phyloP scores from a whole-genome alignment of 2,797 vertebrate species.

The Cirrhinus molitorella region DNA sequence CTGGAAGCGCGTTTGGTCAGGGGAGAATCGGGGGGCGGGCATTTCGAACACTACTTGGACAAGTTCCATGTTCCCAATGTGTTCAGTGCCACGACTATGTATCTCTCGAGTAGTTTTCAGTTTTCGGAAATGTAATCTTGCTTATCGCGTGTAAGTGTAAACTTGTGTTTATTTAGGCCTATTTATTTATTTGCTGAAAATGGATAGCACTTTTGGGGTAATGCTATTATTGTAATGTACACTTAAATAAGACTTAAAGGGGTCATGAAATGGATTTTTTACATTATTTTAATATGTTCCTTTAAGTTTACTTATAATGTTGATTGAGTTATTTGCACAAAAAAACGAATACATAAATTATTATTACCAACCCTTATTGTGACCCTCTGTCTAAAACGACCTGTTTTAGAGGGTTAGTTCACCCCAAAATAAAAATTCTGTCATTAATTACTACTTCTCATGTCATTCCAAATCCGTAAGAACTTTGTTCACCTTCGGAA shows the following conservation, averaged over 20 bases:
- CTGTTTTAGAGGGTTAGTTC: too few species aligned
- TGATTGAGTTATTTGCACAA: too few species aligned
- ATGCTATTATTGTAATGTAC: neutral
- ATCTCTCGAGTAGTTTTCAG: neutral
- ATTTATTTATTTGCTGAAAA: neutral
- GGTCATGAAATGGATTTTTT: too few species aligned
- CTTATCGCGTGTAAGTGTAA: neutral
- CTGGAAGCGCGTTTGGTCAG: neutral
- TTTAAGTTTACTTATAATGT: too few species aligned
- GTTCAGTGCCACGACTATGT: slow-evolving; percentile 5
- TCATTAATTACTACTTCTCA: too few species aligned
- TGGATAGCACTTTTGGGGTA: neutral
- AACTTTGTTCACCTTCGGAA: too few species aligned
- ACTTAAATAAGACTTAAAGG: neutral
- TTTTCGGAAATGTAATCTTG: neutral
- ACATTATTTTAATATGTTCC: too few species aligned
- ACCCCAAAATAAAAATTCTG: too few species aligned
- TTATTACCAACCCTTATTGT: too few species aligned
- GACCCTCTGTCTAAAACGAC: too few species aligned
- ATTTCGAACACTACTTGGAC: slow-evolving; percentile 3
- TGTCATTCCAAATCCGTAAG: too few species aligned
- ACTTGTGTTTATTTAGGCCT: neutral
- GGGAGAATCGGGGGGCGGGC: slow-evolving; percentile 22
- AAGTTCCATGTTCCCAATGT: neutral
- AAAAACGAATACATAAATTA: too few species aligned